phyloP scores from a whole-genome alignment of 2,113 vertebrate species.

The Archocentrus centrarchus region DNA sequence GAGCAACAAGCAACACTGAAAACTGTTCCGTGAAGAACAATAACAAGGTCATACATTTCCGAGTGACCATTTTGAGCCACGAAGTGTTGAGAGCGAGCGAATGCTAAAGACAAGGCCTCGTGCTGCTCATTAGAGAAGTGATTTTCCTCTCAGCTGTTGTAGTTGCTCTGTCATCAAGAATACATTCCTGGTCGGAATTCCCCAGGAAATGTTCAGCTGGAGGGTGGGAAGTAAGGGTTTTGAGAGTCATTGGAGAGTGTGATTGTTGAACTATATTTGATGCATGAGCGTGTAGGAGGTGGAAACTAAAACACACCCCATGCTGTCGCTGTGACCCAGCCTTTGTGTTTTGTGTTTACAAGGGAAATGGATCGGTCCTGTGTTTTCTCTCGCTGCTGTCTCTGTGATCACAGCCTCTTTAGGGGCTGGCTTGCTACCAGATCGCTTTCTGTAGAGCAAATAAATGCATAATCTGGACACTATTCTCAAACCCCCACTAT shows the following conservation, averaged over 20 bases:
- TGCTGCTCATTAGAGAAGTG: conserved; percentile 57
- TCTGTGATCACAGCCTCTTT: conserved; percentile 63
- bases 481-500: conserved; percentile 8
- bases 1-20: background rate
- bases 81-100: conserved; percentile 11
- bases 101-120: conserved; percentile 16
- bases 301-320: conserved; percentile 72
- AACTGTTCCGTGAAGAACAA: background rate
- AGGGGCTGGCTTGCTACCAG: conserved; percentile 60
- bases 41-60: conserved; percentile 10
- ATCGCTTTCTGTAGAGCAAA: conserved; percentile 22
- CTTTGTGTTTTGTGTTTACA: conserved; percentile 61
- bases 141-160: conserved; percentile 71
- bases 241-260: conserved; percentile 62
- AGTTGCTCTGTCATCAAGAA: conserved; percentile 72
- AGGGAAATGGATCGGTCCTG: conserved; percentile 53
- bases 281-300: conserved; percentile 72
- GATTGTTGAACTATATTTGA: conserved; percentile 76
- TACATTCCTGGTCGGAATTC: conserved; percentile 74
- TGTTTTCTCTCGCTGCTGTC: conserved; percentile 49
- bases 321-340: conserved; percentile 63
- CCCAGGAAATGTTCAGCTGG: conserved; percentile 72
- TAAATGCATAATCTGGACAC: conserved; percentile 40
- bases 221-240: conserved; percentile 53
- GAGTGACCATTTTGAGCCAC: conserved; percentile 11